These are phyloP conservation scores for Polypedilum vanderplanki DNA, from an alignment of 1,140 invertebrate genomes.

Conservation along the genomic window DNA sequence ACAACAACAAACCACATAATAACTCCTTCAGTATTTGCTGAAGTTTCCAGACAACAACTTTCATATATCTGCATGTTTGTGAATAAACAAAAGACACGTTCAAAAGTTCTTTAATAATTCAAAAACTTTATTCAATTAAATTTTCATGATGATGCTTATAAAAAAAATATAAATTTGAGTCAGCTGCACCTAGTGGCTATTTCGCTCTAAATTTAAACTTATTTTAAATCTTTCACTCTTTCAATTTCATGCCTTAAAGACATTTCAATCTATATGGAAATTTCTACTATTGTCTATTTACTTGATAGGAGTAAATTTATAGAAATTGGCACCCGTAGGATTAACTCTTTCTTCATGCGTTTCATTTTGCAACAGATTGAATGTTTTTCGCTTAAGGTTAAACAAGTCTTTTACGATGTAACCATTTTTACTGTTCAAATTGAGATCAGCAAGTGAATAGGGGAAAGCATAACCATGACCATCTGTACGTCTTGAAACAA, in stretches of 20 bases:
- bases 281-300: neutral
- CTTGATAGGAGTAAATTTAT: conserved; percentile 20
- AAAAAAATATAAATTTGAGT: neutral
- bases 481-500: conserved; percentile 61
- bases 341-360: neutral
- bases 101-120: conserved; percentile 1
- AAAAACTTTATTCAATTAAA: conserved; percentile 1
- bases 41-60: neutral
- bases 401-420: conserved; percentile 43
- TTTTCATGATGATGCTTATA: conserved; percentile 10
- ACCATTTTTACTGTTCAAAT: conserved; percentile 41
- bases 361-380: neutral
- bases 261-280: conserved; percentile 4
- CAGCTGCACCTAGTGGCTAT: neutral
- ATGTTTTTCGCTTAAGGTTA: neutral
- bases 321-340: conserved; percentile 21
- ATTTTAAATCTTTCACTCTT: neutral
- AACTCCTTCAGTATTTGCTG: neutral
- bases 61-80: neutral
- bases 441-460: conserved; percentile 49
- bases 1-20: neutral
- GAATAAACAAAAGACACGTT: neutral
- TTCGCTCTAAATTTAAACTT: conserved; percentile 5
- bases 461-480: conserved; percentile 51
- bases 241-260: neutral